phyloP scores from a whole-genome alignment of 2,888 invertebrate genomes.

The Nomada goodeniana region DNA sequence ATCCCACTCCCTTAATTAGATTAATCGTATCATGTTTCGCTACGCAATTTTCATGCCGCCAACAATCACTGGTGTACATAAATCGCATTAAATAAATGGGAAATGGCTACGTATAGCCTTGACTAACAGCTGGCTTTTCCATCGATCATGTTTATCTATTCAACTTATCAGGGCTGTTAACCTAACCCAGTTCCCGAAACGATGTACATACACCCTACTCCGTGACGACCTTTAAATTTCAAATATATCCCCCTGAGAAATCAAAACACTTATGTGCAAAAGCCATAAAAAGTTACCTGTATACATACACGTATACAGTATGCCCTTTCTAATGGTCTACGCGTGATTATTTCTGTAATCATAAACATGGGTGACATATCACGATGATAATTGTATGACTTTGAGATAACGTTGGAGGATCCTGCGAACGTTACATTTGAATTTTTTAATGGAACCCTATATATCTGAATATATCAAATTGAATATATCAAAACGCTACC shows the following conservation, averaged over 20 bases:
- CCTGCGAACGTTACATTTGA: too few relatives aligned
- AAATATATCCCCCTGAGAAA: neutral
- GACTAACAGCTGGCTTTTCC: slow-evolving; percentile 26
- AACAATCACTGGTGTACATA: neutral
- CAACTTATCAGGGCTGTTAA: slow-evolving; percentile 51
- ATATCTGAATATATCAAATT: too few relatives aligned
- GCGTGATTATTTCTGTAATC: too few relatives aligned
- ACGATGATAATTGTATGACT: too few relatives aligned
- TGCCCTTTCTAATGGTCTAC: too few relatives aligned
- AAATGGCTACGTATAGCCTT: slow-evolving; percentile 8
- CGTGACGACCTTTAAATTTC: slow-evolving; percentile 7
- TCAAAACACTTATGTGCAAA: neutral
- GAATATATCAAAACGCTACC: too few relatives aligned
- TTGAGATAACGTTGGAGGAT: too few relatives aligned
- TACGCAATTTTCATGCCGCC: neutral
- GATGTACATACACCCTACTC: neutral
- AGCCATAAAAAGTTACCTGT: neutral
- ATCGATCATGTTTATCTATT: slow-evolving; percentile 43
- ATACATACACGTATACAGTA: neutral
- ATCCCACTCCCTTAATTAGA: neutral
- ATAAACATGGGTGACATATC: too few relatives aligned
- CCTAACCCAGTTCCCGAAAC: slow-evolving; percentile 44
- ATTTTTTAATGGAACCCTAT: too few relatives aligned
- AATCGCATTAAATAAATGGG: slow-evolving; percentile 13
- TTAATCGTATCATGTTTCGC: neutral